A percentile compares a stretch with the other conserved stretches of the same genome.
phyloP scores from a whole-genome alignment of 2,888 invertebrate genomes.

The Zhuqinia jingwanae region DNA sequence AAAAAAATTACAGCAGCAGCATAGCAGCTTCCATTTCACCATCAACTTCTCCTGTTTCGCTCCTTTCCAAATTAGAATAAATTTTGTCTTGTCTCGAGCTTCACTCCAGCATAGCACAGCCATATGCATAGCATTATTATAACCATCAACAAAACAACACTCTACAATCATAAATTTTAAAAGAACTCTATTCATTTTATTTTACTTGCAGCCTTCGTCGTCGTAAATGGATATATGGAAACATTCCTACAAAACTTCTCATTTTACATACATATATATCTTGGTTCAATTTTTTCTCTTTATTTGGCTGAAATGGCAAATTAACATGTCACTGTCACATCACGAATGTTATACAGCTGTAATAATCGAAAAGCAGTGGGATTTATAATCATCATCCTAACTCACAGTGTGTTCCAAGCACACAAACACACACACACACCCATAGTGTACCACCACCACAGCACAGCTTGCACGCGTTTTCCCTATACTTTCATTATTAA shows the following conservation, averaged over 20 bases:
- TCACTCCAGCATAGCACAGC: background rate
- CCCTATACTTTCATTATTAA: background rate
- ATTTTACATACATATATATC: background rate
- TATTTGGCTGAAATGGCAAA: conserved; percentile 64
- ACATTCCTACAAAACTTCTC: conserved; percentile 16
- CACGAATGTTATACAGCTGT: conserved; percentile 31
- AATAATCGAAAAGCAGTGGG: conserved; percentile 27
- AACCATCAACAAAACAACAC: no score
- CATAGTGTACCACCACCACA: background rate
- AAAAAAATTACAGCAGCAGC: background rate
- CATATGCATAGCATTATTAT: no score
- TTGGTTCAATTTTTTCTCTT: conserved; percentile 36
- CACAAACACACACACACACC: no score
- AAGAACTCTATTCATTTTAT: conserved; percentile 42
- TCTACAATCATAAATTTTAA: conserved; percentile 41
- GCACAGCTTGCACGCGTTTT: conserved; percentile 1
- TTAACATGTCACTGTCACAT: conserved; percentile 69
- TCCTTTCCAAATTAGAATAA: conserved; percentile 8
- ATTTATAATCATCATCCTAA: background rate
- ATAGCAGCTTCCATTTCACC: background rate
- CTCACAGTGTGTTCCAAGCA: background rate
- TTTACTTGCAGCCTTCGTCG: conserved; percentile 35
- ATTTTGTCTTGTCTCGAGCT: conserved; percentile 7
- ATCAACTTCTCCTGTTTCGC: background rate
- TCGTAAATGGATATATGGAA: conserved; percentile 43